Percentiles rank a stretch among this genome's conserved stretches.
These are phyloP conservation scores for Panurus biarmicus DNA, from an alignment of 2,113 vertebrate genomes.

Conservation along the genomic window DNA sequence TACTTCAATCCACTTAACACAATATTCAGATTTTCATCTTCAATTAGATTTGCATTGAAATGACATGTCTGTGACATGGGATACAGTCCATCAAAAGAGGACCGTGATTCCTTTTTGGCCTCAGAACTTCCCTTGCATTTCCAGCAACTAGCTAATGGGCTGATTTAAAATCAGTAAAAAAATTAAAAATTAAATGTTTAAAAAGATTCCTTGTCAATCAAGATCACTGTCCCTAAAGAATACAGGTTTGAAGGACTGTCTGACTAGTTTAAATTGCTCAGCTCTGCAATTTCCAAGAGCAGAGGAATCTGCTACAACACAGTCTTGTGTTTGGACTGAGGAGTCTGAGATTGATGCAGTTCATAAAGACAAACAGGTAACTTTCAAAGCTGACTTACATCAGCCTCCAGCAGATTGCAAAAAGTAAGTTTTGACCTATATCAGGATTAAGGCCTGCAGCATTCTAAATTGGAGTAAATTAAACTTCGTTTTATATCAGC, in stretches of 20 bases:
- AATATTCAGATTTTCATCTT: background rate
- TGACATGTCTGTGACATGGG: background rate
- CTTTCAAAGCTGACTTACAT: background rate
- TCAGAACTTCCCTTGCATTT: background rate
- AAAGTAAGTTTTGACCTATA: conserved; percentile 9
- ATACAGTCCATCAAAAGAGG: background rate
- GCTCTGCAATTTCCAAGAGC: background rate
- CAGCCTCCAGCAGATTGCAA: background rate
- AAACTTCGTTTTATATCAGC: background rate
- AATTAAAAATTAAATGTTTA: background rate
- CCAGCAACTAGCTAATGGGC: background rate
- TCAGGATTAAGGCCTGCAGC: conserved; percentile 13
- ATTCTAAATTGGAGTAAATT: conserved; percentile 26
- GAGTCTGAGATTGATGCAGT: conserved; percentile 24
- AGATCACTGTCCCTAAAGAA: background rate
- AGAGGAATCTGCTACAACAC: background rate
- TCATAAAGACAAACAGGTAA: background rate
- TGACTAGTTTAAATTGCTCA: background rate
- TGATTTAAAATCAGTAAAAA: background rate
- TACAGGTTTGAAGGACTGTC: background rate
- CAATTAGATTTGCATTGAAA: background rate
- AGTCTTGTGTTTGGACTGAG: background rate
- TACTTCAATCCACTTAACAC: background rate
- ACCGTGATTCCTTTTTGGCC: background rate
- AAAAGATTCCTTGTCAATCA: background rate